phyloP scores from a whole-genome alignment of 1,140 invertebrate species.

The Ooceraea biroi region DNA sequence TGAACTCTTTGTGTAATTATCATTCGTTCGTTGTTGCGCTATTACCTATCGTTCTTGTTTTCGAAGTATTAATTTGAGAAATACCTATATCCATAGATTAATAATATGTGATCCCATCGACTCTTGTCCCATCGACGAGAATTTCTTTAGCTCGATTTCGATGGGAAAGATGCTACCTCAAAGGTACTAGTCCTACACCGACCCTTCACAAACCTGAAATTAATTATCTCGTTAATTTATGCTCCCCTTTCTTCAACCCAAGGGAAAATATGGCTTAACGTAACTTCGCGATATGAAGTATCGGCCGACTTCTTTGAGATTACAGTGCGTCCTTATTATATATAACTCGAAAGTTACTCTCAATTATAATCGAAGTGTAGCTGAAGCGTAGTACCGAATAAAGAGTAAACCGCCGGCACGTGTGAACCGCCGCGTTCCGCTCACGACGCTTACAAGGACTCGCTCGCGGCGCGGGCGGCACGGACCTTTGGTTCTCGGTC shows the following conservation, averaged over 20 bases:
- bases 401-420: slow-evolving; percentile 29
- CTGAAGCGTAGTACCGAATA: slow-evolving; percentile 33
- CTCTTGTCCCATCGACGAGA: slow-evolving; percentile 20
- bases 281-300: slow-evolving; percentile 4
- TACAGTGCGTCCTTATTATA: slow-evolving; percentile 37
- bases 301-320: slow-evolving; percentile 14
- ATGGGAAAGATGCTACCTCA: slow-evolving; percentile 54
- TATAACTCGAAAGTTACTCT: slow-evolving; percentile 22
- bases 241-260: not conserved
- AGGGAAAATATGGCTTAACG: slow-evolving; percentile 23
- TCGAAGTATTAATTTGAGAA: slow-evolving; percentile 8
- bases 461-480: not conserved
- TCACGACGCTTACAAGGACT: not conserved
- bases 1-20: slow-evolving; percentile 5
- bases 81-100: not conserved
- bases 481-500: not conserved
- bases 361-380: slow-evolving; percentile 51
- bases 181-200: slow-evolving; percentile 24
- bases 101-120: slow-evolving; percentile 12
- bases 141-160: slow-evolving; percentile 26
- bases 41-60: slow-evolving; percentile 22
- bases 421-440: not conserved
- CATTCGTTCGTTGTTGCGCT: not conserved
- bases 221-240: slow-evolving; percentile 15
- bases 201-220: not conserved